These are phyloP conservation scores for Drosophila antonietae DNA, from an alignment of 2,888 invertebrate genomes.

Conservation along the genomic window DNA sequence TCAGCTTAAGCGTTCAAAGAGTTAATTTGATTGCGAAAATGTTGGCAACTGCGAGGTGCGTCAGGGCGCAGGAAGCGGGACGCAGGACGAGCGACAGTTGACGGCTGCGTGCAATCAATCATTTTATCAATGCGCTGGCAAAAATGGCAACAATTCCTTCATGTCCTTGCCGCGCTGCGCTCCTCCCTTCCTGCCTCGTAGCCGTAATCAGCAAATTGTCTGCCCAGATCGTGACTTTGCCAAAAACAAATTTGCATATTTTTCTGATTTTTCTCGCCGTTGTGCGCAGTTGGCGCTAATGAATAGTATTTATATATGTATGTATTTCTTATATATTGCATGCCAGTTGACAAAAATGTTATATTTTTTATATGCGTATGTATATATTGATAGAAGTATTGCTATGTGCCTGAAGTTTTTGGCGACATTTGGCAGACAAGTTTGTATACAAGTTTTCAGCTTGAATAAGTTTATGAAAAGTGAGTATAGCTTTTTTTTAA, in stretches of 20 bases:
- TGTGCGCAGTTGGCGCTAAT: constrained; percentile 75
- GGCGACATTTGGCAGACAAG: constrained; percentile 37
- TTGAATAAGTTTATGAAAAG: neutral
- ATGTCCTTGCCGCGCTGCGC: neutral
- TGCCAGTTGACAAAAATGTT: constrained; percentile 27
- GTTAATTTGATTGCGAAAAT: constrained; percentile 81
- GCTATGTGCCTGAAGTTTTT: constrained; percentile 14
- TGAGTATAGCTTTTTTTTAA: neutral
- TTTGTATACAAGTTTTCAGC: neutral
- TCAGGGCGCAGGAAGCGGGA: neutral
- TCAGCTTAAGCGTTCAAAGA: constrained; percentile 73
- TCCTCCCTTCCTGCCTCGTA: neutral
- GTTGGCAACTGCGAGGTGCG: constrained; percentile 53
- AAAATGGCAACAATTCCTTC: constrained; percentile 79
- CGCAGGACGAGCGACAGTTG: constrained; percentile 32
- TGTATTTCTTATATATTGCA: constrained; percentile 3
- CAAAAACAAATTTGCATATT: constrained; percentile 78
- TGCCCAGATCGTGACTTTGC: constrained; percentile 77
- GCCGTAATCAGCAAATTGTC: constrained; percentile 80
- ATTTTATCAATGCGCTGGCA: constrained; percentile 81
- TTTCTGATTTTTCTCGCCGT: constrained; percentile 69
- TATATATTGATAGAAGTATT: constrained; percentile 28
- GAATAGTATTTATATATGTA: constrained; percentile 51
- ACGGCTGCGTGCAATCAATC: constrained; percentile 81
- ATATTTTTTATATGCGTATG: neutral